phyloP scores from a whole-genome alignment of 2,888 invertebrate genomes.

The Campopleginae sp. region DNA sequence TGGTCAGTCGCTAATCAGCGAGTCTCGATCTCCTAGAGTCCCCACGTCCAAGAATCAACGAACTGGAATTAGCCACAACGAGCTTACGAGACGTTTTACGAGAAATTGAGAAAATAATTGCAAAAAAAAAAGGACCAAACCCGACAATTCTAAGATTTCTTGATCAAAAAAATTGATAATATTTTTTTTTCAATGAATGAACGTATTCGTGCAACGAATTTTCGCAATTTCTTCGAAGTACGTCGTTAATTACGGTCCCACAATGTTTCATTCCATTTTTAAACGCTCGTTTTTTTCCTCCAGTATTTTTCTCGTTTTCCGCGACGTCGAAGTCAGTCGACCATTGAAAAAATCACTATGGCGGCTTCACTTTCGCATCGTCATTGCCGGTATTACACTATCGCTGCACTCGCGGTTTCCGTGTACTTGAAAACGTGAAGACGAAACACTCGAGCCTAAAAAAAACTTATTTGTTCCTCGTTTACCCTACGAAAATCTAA shows the following conservation, averaged over 20 bases:
- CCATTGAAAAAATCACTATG: constrained; percentile 61
- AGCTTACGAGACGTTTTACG: not conserved
- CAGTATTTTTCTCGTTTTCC: constrained; percentile 36
- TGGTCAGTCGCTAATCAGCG: constrained; percentile 51
- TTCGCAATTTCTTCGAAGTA: not conserved
- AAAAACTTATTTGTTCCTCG: not conserved
- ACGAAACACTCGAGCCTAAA: not conserved
- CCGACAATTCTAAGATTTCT: not conserved
- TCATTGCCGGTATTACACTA: constrained; percentile 54
- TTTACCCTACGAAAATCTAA: not conserved
- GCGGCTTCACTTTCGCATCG: constrained; percentile 59
- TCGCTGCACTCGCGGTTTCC: constrained; percentile 40
- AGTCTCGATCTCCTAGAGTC: constrained; percentile 33
- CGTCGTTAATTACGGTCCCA: not conserved
- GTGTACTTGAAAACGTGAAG: not conserved
- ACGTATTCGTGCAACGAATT: not conserved
- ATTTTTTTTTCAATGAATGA: not conserved
- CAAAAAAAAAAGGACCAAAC: not conserved
- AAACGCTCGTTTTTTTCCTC: constrained; percentile 17
- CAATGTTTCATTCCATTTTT: not conserved
- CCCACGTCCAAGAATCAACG: constrained; percentile 32
- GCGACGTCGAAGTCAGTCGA: constrained; percentile 56
- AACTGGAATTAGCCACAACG: constrained; percentile 14
- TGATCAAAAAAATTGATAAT: not conserved
- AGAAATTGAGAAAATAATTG: constrained; percentile 13